Conservation (phyloP, 2,888 invertebrate genomes). For the Malthinus flaveolus region DNA sequence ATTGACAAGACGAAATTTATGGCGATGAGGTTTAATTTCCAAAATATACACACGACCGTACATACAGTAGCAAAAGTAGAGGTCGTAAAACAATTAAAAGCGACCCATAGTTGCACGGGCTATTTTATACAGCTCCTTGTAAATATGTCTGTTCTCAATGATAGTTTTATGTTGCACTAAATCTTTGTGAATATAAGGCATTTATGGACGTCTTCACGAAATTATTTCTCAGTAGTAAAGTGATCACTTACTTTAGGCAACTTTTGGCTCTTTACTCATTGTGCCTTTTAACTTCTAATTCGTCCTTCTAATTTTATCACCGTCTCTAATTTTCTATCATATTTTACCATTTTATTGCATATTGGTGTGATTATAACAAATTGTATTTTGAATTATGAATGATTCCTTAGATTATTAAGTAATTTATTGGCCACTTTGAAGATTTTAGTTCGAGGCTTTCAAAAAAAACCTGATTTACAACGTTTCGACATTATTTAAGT, state of each 20-base stretch:
- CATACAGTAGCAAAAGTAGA: slow-evolving; percentile 30
- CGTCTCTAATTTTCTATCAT: slow-evolving; percentile 1
- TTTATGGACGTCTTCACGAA: slow-evolving; percentile 35
- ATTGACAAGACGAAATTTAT: slow-evolving; percentile 13
- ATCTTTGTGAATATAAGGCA: slow-evolving; percentile 36
- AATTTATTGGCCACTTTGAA: no score
- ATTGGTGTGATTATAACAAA: no score
- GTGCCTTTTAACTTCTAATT: not conserved
- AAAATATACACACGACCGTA: slow-evolving; percentile 12
- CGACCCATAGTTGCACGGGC: slow-evolving; percentile 9
- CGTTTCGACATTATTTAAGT: no score
- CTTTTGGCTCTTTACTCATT: slow-evolving; percentile 1
- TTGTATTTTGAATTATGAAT: no score
- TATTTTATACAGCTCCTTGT: slow-evolving; percentile 24
- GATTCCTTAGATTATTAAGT: no score
- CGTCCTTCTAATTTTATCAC: slow-evolving; percentile 4
- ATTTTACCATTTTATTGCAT: not conserved
- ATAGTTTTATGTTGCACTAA: slow-evolving; percentile 36
- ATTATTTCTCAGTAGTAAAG: slow-evolving; percentile 37
- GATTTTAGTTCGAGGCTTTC: no score
- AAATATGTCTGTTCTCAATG: slow-evolving; percentile 31
- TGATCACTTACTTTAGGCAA: slow-evolving; percentile 29
- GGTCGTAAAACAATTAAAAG: slow-evolving; percentile 34
- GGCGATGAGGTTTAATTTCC: slow-evolving; percentile 1
- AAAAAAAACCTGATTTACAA: no score